These are phyloP conservation scores for Perca fluviatilis DNA, from an alignment of 2,113 vertebrate species.

Conservation along the genomic window DNA sequence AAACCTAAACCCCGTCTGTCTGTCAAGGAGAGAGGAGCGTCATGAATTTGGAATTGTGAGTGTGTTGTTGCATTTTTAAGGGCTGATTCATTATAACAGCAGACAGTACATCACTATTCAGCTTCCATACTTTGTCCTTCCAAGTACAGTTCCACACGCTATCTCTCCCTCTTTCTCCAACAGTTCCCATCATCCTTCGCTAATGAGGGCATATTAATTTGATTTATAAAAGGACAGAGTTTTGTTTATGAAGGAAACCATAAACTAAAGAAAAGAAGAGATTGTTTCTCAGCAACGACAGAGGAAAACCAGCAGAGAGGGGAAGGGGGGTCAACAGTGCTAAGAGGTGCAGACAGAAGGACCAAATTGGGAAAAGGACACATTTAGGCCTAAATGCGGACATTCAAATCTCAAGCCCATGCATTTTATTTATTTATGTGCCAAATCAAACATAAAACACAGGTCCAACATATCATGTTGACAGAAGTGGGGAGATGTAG, in stretches of 20 bases:
- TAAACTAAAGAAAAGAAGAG: background rate
- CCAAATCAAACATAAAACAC: constrained; percentile 51
- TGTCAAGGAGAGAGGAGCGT: constrained; percentile 4
- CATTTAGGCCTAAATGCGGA: background rate
- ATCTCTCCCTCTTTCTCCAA: too few relatives aligned
- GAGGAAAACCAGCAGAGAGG: constrained; percentile 14
- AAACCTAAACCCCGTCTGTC: constrained; percentile 38
- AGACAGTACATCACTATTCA: background rate
- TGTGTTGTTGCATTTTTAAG: constrained; percentile 9
- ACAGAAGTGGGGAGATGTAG: constrained; percentile 4
- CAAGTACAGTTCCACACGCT: background rate
- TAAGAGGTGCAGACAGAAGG: constrained; percentile 39
- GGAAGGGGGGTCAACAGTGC: background rate
- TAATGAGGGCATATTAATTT: background rate
- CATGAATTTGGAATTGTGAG: background rate
- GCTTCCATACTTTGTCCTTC: background rate
- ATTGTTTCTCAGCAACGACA: background rate
- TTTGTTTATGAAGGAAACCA: background rate
- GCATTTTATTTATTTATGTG: constrained; percentile 36
- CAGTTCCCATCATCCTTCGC: background rate
- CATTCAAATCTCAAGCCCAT: constrained; percentile 31
- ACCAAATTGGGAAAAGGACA: constrained; percentile 16
- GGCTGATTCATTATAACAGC: constrained; percentile 7
- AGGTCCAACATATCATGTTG: constrained; percentile 24
- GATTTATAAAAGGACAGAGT: background rate